These are phyloP conservation scores for Sinocyclocheilus grahami DNA, from an alignment of 2,113 vertebrate species.

Conservation along the genomic window DNA sequence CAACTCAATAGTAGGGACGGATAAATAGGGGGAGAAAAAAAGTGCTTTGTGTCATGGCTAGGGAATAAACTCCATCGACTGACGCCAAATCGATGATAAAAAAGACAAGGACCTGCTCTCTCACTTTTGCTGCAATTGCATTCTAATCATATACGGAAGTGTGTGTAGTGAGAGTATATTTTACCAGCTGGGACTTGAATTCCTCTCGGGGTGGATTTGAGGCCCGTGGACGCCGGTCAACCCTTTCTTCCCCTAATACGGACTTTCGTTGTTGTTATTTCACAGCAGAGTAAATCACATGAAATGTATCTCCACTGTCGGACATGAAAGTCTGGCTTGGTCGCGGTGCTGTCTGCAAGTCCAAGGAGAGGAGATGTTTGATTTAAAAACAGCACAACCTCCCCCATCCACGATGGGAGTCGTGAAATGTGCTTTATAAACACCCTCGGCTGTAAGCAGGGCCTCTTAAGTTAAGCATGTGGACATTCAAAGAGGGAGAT, in stretches of 20 bases:
- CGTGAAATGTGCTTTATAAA: conserved; percentile 29
- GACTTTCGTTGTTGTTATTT: conserved; percentile 66
- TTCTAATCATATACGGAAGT: conserved; percentile 57
- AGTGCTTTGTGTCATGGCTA: conserved; percentile 29
- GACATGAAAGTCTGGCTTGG: conserved; percentile 60
- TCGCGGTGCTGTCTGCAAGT: conserved; percentile 51
- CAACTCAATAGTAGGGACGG: conserved; percentile 54
- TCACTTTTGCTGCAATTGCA: conserved; percentile 51
- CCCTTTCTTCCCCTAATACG: conserved; percentile 52
- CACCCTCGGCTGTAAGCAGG: background rate
- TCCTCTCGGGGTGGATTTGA: conserved; percentile 56
- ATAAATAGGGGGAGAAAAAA: conserved; percentile 37
- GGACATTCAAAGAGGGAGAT: conserved; percentile 51
- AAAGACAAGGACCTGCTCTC: conserved; percentile 58
- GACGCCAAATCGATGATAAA: conserved; percentile 58
- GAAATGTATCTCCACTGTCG: conserved; percentile 63
- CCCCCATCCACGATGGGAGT: conserved; percentile 2
- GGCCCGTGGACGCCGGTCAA: conserved; percentile 60
- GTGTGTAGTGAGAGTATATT: conserved; percentile 56
- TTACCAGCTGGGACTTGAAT: conserved; percentile 60
- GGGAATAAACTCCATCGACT: conserved; percentile 51
- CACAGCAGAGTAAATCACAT: conserved; percentile 64
- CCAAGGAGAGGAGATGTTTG: conserved; percentile 29
- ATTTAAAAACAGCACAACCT: conserved; percentile 36
- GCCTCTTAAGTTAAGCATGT: conserved; percentile 23